A percentile compares a stretch with the other conserved stretches of the same genome.
Evolutionary conservation across 1,140 invertebrate species (phyloP).

Genomic region (Aphidius gifuensis): DNA sequence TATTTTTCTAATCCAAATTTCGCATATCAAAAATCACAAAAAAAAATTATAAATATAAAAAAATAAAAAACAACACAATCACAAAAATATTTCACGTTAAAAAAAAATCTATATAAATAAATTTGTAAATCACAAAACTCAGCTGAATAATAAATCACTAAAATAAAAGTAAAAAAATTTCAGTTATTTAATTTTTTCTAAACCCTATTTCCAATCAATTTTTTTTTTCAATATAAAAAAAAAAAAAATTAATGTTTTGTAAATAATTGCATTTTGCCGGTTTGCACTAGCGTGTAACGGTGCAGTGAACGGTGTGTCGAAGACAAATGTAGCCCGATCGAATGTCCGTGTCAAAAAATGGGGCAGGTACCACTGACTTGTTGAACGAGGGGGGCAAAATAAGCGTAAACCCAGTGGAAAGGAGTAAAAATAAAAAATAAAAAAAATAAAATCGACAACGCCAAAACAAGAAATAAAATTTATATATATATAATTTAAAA

Average conservation of each 20-base stretch:
- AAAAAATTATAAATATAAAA: constrained; percentile 4
- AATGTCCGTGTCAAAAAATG: constrained; percentile 49
- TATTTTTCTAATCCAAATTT: constrained; percentile 31
- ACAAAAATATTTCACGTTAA: no score
- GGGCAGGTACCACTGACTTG: constrained; percentile 30
- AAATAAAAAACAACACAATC: neutral
- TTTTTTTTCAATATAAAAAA: constrained; percentile 10
- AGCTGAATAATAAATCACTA: neutral
- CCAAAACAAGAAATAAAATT: no score
- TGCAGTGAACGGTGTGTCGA: constrained; percentile 32
- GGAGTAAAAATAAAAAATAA: neutral
- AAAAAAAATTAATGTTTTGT: constrained; percentile 1
- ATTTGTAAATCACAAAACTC: constrained; percentile 9
- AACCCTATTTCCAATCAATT: constrained; percentile 4
- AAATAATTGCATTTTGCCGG: constrained; percentile 27
- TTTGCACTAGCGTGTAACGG: constrained; percentile 21
- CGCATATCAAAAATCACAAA: constrained; percentile 28
- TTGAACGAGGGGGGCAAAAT: constrained; percentile 18
- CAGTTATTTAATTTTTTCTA: no score
- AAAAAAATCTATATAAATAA: no score
- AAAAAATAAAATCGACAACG: no score
- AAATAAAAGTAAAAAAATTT: no score
- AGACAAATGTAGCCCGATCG: constrained; percentile 49
- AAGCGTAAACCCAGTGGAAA: neutral
- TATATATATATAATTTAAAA: neutral